A percentile compares a stretch with the other conserved stretches of the same genome.
These are phyloP conservation scores for Drosophila rufa DNA, from an alignment of 1,140 invertebrate genomes.

Conservation along the genomic window DNA sequence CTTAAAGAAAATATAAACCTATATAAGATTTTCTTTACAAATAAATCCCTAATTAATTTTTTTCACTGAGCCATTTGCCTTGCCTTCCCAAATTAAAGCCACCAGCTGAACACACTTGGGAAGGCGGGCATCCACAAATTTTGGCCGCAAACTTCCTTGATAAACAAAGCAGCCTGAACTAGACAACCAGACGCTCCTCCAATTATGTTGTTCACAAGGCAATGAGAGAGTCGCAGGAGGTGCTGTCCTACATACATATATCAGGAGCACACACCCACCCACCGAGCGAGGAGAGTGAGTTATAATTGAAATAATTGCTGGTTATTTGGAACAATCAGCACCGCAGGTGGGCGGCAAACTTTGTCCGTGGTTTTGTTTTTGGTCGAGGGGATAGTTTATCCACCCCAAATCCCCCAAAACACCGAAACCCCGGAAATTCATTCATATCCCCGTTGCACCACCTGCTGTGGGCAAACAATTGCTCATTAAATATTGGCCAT, in stretches of 20 bases:
- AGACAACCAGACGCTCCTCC: constrained; percentile 27
- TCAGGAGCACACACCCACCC: neutral
- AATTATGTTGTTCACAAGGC: constrained; percentile 42
- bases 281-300: constrained; percentile 14
- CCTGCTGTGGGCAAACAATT: constrained; percentile 23
- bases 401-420: neutral
- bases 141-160: constrained; percentile 9
- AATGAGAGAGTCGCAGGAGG: constrained; percentile 17
- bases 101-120: neutral
- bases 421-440: constrained; percentile 6
- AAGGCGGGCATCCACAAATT: constrained; percentile 1
- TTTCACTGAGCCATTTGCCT: neutral
- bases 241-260: constrained; percentile 1
- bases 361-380: constrained; percentile 9
- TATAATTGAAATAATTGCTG: constrained; percentile 61
- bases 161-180: constrained; percentile 29
- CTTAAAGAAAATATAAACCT: too few relatives aligned
- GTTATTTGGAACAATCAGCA: constrained; percentile 57
- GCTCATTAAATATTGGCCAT: constrained; percentile 22
- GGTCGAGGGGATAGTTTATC: constrained; percentile 12
- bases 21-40: too few relatives aligned
- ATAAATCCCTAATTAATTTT: neutral
- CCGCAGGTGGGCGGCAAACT: constrained; percentile 50
- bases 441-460: constrained; percentile 2
- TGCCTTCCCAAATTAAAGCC: neutral